These are phyloP conservation scores for Chroicocephalus ridibundus DNA, from an alignment of 2,113 vertebrate genomes.

Conservation along the genomic window DNA sequence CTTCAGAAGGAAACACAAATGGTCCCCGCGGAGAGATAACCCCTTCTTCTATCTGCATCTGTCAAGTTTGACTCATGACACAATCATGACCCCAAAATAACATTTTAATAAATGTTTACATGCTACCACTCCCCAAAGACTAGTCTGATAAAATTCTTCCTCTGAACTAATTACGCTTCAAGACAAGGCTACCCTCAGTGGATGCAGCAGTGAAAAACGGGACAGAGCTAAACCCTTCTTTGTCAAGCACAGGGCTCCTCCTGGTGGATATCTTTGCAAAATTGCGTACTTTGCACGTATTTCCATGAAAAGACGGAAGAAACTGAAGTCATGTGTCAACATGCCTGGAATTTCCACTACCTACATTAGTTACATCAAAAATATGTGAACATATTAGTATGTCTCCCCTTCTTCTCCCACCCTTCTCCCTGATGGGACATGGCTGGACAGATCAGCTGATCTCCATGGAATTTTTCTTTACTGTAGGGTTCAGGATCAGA, in stretches of 20 bases:
- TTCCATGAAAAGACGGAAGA: background rate
- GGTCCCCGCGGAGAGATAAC: constrained; percentile 30
- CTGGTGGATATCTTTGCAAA: constrained; percentile 35
- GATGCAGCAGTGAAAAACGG: background rate
- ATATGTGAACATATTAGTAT: background rate
- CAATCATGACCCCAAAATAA: constrained; percentile 64
- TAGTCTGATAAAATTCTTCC: constrained; percentile 65
- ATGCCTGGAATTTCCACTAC: background rate
- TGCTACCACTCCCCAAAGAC: constrained; percentile 65
- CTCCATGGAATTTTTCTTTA: background rate
- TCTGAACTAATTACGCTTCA: constrained; percentile 69
- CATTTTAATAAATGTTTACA: constrained; percentile 77
- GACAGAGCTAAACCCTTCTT: background rate
- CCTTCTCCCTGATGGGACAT: background rate
- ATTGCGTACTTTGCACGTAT: background rate
- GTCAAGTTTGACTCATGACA: constrained; percentile 63
- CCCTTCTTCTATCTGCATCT: constrained; percentile 65
- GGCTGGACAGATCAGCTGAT: background rate
- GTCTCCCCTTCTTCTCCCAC: background rate
- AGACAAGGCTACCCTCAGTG: constrained; percentile 38
- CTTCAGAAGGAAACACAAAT: constrained; percentile 47
- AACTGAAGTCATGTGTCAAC: background rate
- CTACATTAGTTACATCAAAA: background rate
- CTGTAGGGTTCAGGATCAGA: background rate
- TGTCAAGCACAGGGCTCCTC: constrained; percentile 55